Evolutionary conservation across 2,113 vertebrate species (phyloP).

Genomic region (Pedionomus torquatus): DNA sequence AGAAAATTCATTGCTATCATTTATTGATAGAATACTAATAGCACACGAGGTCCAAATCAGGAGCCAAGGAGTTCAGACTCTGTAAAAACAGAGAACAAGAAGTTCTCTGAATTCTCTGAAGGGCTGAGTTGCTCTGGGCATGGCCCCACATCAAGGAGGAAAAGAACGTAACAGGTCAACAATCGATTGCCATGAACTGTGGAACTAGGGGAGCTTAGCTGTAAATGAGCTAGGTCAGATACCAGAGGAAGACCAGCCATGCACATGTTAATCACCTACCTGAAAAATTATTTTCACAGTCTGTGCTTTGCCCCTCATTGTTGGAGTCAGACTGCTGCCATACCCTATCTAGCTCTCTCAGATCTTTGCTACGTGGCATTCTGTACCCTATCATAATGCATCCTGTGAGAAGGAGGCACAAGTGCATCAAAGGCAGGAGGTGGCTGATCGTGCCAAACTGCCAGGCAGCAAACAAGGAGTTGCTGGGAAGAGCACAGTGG

Average conservation of each 20-base stretch:
- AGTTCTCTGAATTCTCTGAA: neutral
- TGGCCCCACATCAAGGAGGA: neutral
- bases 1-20: rapidly evolving
- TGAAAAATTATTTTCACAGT: neutral
- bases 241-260: neutral
- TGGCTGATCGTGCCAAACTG: neutral
- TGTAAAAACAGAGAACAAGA: neutral
- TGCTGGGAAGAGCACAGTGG: neutral
- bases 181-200: neutral
- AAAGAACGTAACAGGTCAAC: neutral
- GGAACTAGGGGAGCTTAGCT: neutral
- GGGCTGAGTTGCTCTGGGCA: neutral
- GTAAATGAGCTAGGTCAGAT: neutral
- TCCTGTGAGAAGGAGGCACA: neutral
- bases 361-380: neutral
- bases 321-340: neutral
- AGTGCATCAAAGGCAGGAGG: neutral
- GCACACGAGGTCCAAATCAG: neutral
- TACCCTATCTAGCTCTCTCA: neutral
- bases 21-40: neutral
- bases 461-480: neutral
- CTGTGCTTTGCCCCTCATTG: rapidly evolving
- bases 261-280: neutral
- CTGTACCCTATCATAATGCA: neutral
- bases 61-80: neutral